phyloP scores from a whole-genome alignment of 2,888 invertebrate genomes.

The Thereva nobilitata region DNA sequence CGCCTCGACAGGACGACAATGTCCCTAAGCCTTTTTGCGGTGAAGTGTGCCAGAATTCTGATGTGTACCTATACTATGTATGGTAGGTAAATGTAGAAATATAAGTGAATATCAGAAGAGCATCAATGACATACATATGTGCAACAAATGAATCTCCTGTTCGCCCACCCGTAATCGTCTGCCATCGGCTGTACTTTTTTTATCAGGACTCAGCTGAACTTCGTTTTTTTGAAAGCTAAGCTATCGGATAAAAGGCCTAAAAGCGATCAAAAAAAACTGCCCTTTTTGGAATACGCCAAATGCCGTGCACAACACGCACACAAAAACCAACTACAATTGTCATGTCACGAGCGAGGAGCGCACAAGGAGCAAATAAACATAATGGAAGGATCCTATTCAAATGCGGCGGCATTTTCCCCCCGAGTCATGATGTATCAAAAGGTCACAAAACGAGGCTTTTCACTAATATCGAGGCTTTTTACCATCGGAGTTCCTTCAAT shows the following conservation, averaged over 20 bases:
- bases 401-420: slow-evolving; percentile 37
- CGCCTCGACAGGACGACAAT: no score
- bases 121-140: no score
- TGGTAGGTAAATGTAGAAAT: no score
- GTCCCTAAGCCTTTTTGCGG: no score
- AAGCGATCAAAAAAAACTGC: slow-evolving; percentile 5
- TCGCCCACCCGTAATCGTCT: no score
- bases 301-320: slow-evolving; percentile 16
- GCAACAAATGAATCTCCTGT: no score
- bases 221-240: background rate
- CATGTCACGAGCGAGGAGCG: slow-evolving; percentile 19
- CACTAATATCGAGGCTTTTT: slow-evolving; percentile 16
- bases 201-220: no score
- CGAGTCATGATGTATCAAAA: slow-evolving; percentile 36
- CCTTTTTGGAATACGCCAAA: slow-evolving; percentile 9
- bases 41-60: no score
- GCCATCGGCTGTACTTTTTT: no score
- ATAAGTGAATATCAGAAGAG: no score
- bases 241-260: slow-evolving; percentile 2
- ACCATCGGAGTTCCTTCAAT: background rate
- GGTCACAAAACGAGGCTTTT: slow-evolving; percentile 22
- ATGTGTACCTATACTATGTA: no score
- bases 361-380: slow-evolving; percentile 40
- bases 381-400: slow-evolving; percentile 38
- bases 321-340: slow-evolving; percentile 30